phyloP scores from a whole-genome alignment of 2,888 invertebrate species.

The Salpingus planirostris region DNA sequence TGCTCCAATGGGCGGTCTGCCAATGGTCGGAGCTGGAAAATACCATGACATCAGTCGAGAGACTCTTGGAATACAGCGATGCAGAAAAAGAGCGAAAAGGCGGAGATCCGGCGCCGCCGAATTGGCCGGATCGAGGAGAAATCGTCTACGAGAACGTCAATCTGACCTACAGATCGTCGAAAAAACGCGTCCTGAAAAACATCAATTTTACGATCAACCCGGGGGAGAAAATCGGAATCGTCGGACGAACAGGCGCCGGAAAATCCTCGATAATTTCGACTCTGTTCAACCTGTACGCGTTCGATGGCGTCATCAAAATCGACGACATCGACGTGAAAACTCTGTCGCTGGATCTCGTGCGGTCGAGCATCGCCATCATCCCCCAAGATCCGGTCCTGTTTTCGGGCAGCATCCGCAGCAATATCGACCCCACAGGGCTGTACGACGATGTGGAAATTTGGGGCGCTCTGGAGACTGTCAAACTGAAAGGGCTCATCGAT shows the following conservation, averaged over 20 bases:
- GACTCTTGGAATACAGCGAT: conserved; percentile 46
- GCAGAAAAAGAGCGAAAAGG: conserved; percentile 34
- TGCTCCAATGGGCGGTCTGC: conserved; percentile 53
- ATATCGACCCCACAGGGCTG: conserved; percentile 22
- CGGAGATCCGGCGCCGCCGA: conserved; percentile 31
- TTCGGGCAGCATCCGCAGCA: conserved; percentile 45
- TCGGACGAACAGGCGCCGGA: conserved; percentile 64
- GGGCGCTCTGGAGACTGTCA: conserved; percentile 32
- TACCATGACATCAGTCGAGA: conserved; percentile 82
- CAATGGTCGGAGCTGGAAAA: conserved; percentile 76
- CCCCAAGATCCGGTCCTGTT: conserved; percentile 46
- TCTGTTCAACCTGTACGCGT: conserved; percentile 48
- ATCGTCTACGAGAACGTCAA: conserved; percentile 48
- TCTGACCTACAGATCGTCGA: conserved; percentile 47
- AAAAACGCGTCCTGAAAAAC: conserved; percentile 46
- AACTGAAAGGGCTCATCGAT: conserved; percentile 29
- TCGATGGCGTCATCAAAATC: conserved; percentile 46
- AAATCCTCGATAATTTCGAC: conserved; percentile 58
- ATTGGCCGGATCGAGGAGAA: conserved; percentile 52
- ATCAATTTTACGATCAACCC: conserved; percentile 41
- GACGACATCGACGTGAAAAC: conserved; percentile 37
- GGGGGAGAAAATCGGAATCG: conserved; percentile 48
- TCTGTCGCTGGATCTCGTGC: conserved; percentile 40
- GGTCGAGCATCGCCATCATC: conserved; percentile 43
- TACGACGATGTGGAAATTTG: conserved; percentile 22